Evolutionary conservation across 2,888 invertebrate genomes (phyloP).

Genomic region (Cerceris rybyensis): DNA sequence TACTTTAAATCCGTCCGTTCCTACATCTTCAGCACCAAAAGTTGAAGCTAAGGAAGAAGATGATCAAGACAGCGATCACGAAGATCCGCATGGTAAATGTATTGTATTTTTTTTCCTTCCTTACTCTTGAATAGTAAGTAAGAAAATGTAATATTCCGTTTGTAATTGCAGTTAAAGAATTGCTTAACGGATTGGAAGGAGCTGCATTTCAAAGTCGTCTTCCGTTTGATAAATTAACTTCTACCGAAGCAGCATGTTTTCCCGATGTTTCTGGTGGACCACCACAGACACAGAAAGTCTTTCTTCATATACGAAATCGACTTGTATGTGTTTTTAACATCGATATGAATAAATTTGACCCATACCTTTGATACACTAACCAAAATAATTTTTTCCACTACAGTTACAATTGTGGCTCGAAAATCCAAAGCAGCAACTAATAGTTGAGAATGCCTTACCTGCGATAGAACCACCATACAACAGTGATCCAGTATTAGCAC

Average conservation of each 20-base stretch:
- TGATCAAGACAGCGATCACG: slow-evolving; percentile 86
- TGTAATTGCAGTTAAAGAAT: slow-evolving; percentile 74
- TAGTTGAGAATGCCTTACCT: slow-evolving; percentile 90
- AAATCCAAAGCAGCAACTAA: slow-evolving; percentile 95
- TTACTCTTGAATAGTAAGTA: not conserved
- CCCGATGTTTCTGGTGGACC: slow-evolving; percentile 94
- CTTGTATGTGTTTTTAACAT: slow-evolving; percentile 82
- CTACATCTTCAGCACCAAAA: slow-evolving; percentile 83
- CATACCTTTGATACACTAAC: not conserved
- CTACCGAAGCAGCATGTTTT: slow-evolving; percentile 96
- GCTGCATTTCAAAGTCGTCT: slow-evolving; percentile 96
- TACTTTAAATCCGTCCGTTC: slow-evolving; percentile 82
- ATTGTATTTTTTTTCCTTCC: not conserved
- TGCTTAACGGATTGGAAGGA: slow-evolving; percentile 89
- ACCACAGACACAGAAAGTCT: slow-evolving; percentile 92
- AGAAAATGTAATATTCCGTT: not conserved
- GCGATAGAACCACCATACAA: slow-evolving; percentile 96
- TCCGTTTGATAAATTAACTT: slow-evolving; percentile 97
- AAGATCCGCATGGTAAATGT: slow-evolving; percentile 84
- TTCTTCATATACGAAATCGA: slow-evolving; percentile 95
- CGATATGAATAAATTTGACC: not conserved
- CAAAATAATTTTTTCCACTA: slow-evolving; percentile 56
- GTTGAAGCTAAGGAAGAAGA: slow-evolving; percentile 82
- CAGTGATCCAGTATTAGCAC: slow-evolving; percentile 92
- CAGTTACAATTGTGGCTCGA: slow-evolving; percentile 96